Base-by-base conservation (phyloP, 1,140 invertebrate genomes). In the Drosophila tristis region DNA sequence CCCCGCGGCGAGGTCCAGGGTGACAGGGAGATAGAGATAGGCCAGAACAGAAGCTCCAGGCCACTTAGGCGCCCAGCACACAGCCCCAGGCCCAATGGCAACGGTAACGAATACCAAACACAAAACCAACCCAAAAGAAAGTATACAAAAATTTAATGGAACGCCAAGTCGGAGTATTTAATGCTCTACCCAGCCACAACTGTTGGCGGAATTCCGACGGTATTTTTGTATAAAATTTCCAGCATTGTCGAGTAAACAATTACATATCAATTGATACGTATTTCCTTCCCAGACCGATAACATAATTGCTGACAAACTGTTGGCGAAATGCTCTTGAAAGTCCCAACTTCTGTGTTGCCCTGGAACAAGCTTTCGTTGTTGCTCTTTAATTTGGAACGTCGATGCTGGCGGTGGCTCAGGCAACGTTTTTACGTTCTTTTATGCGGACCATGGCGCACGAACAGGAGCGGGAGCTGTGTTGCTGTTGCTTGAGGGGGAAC, bases 21-120 rank as follows among this genome's bases (percentile, higher is more conserved):
- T 59, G 47, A 15, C 44, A 2, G n/a, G 9, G 15, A 26, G 15
- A 31, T 15, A 49, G 50, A 59, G 73, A 65, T 43, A 74, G 53
- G 43, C 65, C 66, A 70, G 64, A 65, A 70, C 66, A 70, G 66
- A 65, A 70, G 66, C 71, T 16, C 50, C 71, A 64, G 70, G 74
- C 74, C 70, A 74, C 71, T 70, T 74, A 59, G 64, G 64, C 66
- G 44, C 51, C 64, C 64, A 25, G 56, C 54, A 49, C 55, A 42
- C 43, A 45, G 65, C 65, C 65, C 65, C 66, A 68, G 62, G 62
- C 65, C 64, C 39, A 51, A 42, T 53, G 65, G 63, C 65, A 50
- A 64, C 42, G 47, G 61, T 45, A 65, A 66, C 65, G 49, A 50
- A 43, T 70, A 65, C 66, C 63, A 7, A 31, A 42, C 66, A 67